Percentiles rank a stretch among this genome's conserved stretches.
Conservation (phyloP, 2,888 invertebrate genomes). For the Liodrosophila aerea region DNA sequence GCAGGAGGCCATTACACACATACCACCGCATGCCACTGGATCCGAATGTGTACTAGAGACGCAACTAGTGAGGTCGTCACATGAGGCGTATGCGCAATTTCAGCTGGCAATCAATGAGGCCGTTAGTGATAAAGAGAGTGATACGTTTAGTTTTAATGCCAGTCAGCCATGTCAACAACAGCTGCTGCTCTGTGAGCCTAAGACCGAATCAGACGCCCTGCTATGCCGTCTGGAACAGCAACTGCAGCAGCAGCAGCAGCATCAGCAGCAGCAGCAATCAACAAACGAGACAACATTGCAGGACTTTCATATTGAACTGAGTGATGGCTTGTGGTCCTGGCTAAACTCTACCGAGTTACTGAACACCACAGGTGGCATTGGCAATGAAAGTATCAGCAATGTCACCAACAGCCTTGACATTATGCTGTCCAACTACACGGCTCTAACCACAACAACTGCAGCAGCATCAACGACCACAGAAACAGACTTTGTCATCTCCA, state of each 20-base stretch:
- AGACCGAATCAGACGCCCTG: constrained; percentile 9
- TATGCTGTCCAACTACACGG: constrained; percentile 61
- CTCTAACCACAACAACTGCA: constrained; percentile 38
- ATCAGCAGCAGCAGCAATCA: neutral
- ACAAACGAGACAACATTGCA: constrained; percentile 18
- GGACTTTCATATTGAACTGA: constrained; percentile 59
- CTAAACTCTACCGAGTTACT: constrained; percentile 57
- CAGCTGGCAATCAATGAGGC: constrained; percentile 74
- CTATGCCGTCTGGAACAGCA: constrained; percentile 46
- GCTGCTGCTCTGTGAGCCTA: constrained; percentile 40
- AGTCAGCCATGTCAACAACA: constrained; percentile 33
- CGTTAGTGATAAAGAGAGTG: constrained; percentile 65
- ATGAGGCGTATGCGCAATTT: constrained; percentile 79
- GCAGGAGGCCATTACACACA: constrained; percentile 17
- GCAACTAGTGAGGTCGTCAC: constrained; percentile 67
- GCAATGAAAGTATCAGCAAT: constrained; percentile 33
- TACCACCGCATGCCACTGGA: neutral
- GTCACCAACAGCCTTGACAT: constrained; percentile 54
- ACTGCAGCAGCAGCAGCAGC: constrained; percentile 2
- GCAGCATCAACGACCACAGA: constrained; percentile 28
- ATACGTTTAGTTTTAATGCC: constrained; percentile 58
- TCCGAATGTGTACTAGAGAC: constrained; percentile 65
- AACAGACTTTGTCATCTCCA: constrained; percentile 32
- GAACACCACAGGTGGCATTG: constrained; percentile 22
- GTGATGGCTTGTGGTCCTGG: constrained; percentile 59